Conservation (phyloP, 2,797 vertebrate species). For the Balearica regulorum region DNA sequence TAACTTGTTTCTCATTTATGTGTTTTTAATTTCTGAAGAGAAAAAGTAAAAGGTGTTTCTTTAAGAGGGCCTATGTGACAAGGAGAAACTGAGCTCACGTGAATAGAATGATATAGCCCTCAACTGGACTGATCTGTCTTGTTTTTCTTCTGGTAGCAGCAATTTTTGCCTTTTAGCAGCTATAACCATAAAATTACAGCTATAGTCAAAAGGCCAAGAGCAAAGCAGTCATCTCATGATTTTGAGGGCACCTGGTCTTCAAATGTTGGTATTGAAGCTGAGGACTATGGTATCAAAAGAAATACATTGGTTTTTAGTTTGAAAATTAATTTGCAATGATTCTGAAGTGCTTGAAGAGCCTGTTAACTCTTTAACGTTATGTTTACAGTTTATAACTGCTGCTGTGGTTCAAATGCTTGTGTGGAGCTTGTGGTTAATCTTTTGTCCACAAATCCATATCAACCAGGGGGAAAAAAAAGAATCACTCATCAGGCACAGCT, state of each 20-base stretch:
- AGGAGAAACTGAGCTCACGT: neutral
- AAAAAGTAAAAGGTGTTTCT: neutral
- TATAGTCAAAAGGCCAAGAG: neutral
- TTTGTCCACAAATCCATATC: slow-evolving; percentile 23
- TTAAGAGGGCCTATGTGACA: neutral
- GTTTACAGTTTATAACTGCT: neutral
- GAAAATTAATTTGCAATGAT: neutral
- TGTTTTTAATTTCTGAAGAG: neutral
- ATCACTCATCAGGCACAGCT: neutral
- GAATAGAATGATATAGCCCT: neutral
- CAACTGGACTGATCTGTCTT: neutral
- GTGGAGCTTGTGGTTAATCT: slow-evolving; percentile 7
- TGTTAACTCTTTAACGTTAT: neutral
- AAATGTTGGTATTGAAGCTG: neutral
- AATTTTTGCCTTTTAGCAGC: neutral
- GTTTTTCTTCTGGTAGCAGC: neutral
- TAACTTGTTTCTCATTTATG: neutral
- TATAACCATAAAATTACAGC: neutral
- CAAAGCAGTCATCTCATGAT: neutral
- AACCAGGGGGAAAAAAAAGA: neutral
- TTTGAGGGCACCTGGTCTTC: neutral
- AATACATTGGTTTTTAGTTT: neutral
- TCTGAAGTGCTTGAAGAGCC: neutral
- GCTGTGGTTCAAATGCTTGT: neutral
- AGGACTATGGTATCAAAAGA: neutral